These are phyloP conservation scores for Cheilosia variabilis DNA, from an alignment of 2,888 invertebrate species.

Conservation along the genomic window DNA sequence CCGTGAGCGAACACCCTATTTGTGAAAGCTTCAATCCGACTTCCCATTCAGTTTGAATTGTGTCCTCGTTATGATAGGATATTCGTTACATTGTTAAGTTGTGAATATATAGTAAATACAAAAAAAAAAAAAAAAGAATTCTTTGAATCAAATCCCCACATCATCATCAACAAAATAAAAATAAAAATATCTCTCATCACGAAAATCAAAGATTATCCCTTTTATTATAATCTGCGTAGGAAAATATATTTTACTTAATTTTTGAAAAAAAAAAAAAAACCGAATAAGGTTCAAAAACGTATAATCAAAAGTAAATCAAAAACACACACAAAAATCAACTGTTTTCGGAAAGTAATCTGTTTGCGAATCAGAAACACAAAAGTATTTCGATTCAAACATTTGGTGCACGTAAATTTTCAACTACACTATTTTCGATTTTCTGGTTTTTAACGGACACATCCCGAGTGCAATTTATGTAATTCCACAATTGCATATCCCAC, in stretches of 20 bases:
- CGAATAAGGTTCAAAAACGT: slow-evolving; percentile 49
- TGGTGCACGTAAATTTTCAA: slow-evolving; percentile 16
- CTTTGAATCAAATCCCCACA: slow-evolving; percentile 63
- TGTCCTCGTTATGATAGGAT: slow-evolving; percentile 84
- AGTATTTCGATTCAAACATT: slow-evolving; percentile 72
- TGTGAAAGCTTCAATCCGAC: slow-evolving; percentile 82
- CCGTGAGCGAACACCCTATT: slow-evolving; percentile 80
- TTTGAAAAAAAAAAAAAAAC: slow-evolving; percentile 47
- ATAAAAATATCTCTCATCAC: slow-evolving; percentile 60
- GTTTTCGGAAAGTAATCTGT: slow-evolving; percentile 51
- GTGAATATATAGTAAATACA: slow-evolving; percentile 83
- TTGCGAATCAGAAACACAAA: slow-evolving; percentile 44
- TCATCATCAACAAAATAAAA: slow-evolving; percentile 77
- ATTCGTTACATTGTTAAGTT: slow-evolving; percentile 84
- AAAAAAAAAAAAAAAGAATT: slow-evolving; percentile 75
- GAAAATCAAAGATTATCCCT: slow-evolving; percentile 68
- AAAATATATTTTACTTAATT: slow-evolving; percentile 37
- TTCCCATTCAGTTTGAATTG: slow-evolving; percentile 84
- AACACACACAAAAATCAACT: slow-evolving; percentile 42
- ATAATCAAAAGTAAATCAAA: slow-evolving; percentile 76
- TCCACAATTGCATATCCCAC: slow-evolving; percentile 41
- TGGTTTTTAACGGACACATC: slow-evolving; percentile 52
- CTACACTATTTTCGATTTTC: slow-evolving; percentile 1
- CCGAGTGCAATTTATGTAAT: slow-evolving; percentile 62
- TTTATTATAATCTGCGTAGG: slow-evolving; percentile 50